These are phyloP conservation scores for Paedocypris sp. DNA, from an alignment of 2,113 vertebrate genomes.

Conservation along the genomic window DNA sequence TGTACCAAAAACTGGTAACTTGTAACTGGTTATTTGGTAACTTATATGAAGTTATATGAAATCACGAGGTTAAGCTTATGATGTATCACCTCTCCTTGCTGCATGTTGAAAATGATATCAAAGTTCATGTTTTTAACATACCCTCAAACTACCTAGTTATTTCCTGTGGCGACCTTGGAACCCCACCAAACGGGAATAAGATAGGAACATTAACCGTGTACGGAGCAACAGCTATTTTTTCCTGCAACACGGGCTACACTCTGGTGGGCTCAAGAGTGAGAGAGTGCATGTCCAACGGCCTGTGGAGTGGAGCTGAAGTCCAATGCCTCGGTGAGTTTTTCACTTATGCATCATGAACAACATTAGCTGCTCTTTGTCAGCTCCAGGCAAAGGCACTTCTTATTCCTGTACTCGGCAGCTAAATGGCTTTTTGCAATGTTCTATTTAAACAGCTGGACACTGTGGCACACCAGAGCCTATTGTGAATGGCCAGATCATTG, in stretches of 20 bases:
- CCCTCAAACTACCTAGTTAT: constrained; percentile 66
- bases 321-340: constrained; percentile 76
- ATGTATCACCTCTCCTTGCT: no score
- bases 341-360: background rate
- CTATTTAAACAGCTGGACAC: constrained; percentile 69
- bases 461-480: constrained; percentile 86
- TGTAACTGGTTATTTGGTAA: no score
- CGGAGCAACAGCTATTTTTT: constrained; percentile 92
- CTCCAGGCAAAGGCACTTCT: background rate
- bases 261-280: constrained; percentile 87
- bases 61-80: no score
- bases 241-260: constrained; percentile 93
- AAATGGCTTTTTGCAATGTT: background rate
- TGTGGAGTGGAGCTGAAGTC: constrained; percentile 91
- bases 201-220: constrained; percentile 84
- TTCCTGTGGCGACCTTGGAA: constrained; percentile 85
- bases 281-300: constrained; percentile 93
- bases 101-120: no score
- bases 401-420: background rate
- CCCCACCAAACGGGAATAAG: constrained; percentile 86
- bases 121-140: background rate
- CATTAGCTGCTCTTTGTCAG: background rate
- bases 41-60: no score
- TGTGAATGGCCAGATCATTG: constrained; percentile 88
- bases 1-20: no score